Evolutionary conservation across 2,797 vertebrate species (phyloP), one percentile per base, ranked within the genome.

Genomic region (Phaenicophaeus curvirostris): DNA sequence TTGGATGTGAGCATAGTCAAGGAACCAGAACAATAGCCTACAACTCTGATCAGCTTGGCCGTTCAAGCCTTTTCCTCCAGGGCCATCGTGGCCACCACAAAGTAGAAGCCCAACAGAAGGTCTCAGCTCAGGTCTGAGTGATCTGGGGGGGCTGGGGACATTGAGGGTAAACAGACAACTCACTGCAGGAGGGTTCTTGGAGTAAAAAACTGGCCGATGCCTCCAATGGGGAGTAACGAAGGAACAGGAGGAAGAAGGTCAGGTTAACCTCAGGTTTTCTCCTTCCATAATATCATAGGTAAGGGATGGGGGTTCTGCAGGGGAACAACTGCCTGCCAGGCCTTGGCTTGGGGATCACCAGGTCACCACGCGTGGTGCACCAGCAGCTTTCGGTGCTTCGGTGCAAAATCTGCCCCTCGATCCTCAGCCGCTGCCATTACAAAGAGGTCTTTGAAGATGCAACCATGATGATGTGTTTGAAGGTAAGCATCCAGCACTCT

Each of bases 361-460:
- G 25, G 30, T 37, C 58, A 39, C 44, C 59, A 31, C 2, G 1
- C 24, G 15, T 0, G 0, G 9, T 15, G 68, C n/a, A 10, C 13
- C 67, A 6, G 27, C 76, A 77, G 33, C n/a, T 58, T 67, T 23
- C 15, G 62, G 41, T 15, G 62, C 33, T 66, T 59, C 3, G 0
- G n/a, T 20, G 31, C n/a, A 19, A 42, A 11, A 33, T 3, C n/a
- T 75, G 44, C 58, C 62, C 74, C 54, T 63, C 4, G 0, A 6
- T 15, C 19, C 57, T 30, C 57, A 27, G 21, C 39, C 0, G 0
- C 37, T 7, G 35, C 30, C 0, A 0, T 15, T n/a, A 53, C 62
- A 54, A 8, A 80, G 65, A 7, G 23, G 20, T 42, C 30, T 79
- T 31, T 20, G 79, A 14, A 41, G 65, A 25, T 2, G 15, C 54